Evolutionary conservation across 2,797 vertebrate species (phyloP).

Genomic region (Cossypha niveicapilla): DNA sequence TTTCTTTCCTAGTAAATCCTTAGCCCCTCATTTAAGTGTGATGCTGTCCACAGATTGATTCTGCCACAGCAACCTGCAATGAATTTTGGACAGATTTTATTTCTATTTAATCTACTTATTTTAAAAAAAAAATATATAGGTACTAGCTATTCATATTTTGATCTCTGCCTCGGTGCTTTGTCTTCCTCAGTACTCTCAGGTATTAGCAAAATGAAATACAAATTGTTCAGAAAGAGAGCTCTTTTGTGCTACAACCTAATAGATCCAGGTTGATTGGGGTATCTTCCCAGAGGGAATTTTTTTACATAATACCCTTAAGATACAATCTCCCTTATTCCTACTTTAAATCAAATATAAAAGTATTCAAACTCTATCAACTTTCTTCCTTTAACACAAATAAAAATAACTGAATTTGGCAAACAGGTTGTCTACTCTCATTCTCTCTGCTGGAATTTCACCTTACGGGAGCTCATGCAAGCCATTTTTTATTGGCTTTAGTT

Average conservation of each 20-base stretch:
- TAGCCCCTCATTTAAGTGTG: not conserved
- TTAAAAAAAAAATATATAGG: not conserved
- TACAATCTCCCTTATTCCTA: conserved; percentile 1
- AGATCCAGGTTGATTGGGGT: not conserved
- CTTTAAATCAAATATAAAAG: conserved; percentile 42
- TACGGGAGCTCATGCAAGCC: conserved; percentile 31
- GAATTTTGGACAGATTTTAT: not conserved
- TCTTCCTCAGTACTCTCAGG: not conserved
- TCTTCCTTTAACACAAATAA: conserved; percentile 23
- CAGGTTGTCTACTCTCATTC: not conserved
- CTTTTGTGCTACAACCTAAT: not conserved
- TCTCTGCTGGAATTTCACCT: conserved; percentile 46
- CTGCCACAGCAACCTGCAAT: not conserved
- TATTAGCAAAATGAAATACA: not conserved
- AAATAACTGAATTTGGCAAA: conserved; percentile 50
- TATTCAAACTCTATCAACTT: not conserved
- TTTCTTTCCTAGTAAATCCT: not conserved
- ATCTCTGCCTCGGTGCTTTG: rapidly evolving
- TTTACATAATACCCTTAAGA: not conserved
- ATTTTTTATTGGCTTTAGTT: conserved; percentile 52
- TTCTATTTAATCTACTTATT: not conserved
- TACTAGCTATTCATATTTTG: not conserved
- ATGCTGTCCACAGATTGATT: not conserved
- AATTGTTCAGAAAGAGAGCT: not conserved
- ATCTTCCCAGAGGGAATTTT: not conserved